phyloP scores from a whole-genome alignment of 2,888 invertebrate species.

The Pyrocoelia pectoralis region DNA sequence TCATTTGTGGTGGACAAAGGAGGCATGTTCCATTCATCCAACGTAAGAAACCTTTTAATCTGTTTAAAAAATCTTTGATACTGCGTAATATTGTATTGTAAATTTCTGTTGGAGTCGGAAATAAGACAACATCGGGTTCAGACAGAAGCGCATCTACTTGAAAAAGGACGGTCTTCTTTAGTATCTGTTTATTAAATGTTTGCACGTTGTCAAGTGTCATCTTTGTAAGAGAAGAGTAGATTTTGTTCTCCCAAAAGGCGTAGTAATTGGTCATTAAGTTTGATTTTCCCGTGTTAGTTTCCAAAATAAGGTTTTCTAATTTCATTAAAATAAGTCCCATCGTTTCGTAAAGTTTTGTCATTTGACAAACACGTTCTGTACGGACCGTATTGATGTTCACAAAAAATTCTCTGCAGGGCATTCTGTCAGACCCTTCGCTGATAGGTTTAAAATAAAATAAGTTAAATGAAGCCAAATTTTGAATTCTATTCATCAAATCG shows the following conservation, averaged over 20 bases:
- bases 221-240: slow-evolving; percentile 73
- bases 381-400: slow-evolving; percentile 73
- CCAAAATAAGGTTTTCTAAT: slow-evolving; percentile 83
- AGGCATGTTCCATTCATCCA: slow-evolving; percentile 89
- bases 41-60: slow-evolving; percentile 77
- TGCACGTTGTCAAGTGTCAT: slow-evolving; percentile 76
- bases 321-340: slow-evolving; percentile 85
- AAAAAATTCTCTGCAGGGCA: slow-evolving; percentile 70
- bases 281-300: slow-evolving; percentile 79
- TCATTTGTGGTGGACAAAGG: slow-evolving; percentile 70
- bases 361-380: slow-evolving; percentile 70
- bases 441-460: slow-evolving; percentile 61
- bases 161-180: slow-evolving; percentile 71
- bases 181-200: slow-evolving; percentile 66
- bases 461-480: slow-evolving; percentile 66
- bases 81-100: slow-evolving; percentile 79
- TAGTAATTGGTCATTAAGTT: slow-evolving; percentile 81
- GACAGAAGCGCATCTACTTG: slow-evolving; percentile 80
- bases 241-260: slow-evolving; percentile 81
- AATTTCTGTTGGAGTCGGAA: slow-evolving; percentile 79
- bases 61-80: slow-evolving; percentile 78
- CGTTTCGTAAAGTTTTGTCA: slow-evolving; percentile 79
- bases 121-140: slow-evolving; percentile 77
- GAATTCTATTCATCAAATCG: slow-evolving; percentile 67
- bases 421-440: slow-evolving; percentile 42